Conservation (phyloP, 2,797 vertebrate genomes). For the Xenopus petersii region DNA sequence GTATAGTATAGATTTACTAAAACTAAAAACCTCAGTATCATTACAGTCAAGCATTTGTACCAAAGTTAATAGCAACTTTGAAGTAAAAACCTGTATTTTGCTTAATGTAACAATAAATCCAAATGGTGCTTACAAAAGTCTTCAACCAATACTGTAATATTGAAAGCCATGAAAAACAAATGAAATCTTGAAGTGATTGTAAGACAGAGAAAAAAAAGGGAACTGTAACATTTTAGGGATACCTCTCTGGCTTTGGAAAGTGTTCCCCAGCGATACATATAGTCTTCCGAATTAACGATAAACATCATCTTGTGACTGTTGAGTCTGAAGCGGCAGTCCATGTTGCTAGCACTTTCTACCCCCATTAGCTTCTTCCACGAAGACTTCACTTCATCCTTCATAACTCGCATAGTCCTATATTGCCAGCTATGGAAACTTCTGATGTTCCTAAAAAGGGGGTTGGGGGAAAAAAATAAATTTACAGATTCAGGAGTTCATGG, state of each 20-base stretch:
- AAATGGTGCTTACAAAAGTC: no score
- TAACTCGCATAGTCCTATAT: conserved; percentile 85
- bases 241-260: conserved; percentile 92
- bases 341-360: conserved; percentile 88
- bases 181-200: no score
- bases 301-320: conserved; percentile 97
- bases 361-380: conserved; percentile 90
- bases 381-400: conserved; percentile 81
- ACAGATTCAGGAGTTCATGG: no score
- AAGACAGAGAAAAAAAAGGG: no score
- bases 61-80: no score
- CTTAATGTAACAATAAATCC: no score
- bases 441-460: conserved; percentile 74
- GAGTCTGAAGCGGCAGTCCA: conserved; percentile 92
- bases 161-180: no score
- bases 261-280: conserved; percentile 94
- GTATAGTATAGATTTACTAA: no score
- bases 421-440: conserved; percentile 93
- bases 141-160: no score
- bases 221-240: not conserved
- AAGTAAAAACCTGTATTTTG: no score
- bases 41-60: no score
- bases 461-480: not conserved
- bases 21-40: no score
- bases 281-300: conserved; percentile 95